phyloP scores from a whole-genome alignment of 2,797 vertebrate genomes.

The Paedocypris micromegethes region DNA sequence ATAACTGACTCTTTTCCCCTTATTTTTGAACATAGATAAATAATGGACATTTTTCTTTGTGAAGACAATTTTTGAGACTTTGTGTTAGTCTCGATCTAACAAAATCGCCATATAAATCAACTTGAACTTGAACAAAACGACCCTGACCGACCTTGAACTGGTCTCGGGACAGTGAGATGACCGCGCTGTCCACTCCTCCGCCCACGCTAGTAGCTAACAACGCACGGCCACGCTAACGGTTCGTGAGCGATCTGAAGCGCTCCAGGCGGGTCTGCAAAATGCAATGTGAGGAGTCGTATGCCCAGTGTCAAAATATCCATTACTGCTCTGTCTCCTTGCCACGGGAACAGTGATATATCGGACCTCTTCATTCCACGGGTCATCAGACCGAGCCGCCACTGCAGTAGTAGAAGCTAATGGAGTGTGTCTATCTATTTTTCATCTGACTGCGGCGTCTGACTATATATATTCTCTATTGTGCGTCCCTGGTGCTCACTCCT shows the following conservation, averaged over 20 bases:
- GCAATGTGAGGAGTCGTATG: slow-evolving; percentile 7
- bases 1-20: no score
- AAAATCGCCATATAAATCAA: no score
- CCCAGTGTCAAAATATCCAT: slow-evolving; percentile 33
- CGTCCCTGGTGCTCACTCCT: slow-evolving; percentile 8
- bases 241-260: background rate
- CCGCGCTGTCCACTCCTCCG: no score
- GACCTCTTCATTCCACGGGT: slow-evolving; percentile 29
- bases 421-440: slow-evolving; percentile 32
- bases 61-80: no score
- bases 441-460: slow-evolving; percentile 14
- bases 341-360: slow-evolving; percentile 22
- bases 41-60: no score
- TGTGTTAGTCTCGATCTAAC: no score
- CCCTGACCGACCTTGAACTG: no score
- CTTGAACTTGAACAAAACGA: no score
- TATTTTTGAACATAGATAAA: no score
- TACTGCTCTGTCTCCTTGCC: slow-evolving; percentile 26
- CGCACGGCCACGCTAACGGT: background rate
- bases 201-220: no score
- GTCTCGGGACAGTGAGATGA: no score
- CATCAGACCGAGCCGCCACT: slow-evolving; percentile 22
- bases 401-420: slow-evolving; percentile 30
- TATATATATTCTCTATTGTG: slow-evolving; percentile 2
- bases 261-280: slow-evolving; percentile 25